Percentiles rank a stretch among this genome's conserved stretches.
phyloP scores from a whole-genome alignment of 2,797 vertebrate species.

The Aplochiton taeniatus region DNA sequence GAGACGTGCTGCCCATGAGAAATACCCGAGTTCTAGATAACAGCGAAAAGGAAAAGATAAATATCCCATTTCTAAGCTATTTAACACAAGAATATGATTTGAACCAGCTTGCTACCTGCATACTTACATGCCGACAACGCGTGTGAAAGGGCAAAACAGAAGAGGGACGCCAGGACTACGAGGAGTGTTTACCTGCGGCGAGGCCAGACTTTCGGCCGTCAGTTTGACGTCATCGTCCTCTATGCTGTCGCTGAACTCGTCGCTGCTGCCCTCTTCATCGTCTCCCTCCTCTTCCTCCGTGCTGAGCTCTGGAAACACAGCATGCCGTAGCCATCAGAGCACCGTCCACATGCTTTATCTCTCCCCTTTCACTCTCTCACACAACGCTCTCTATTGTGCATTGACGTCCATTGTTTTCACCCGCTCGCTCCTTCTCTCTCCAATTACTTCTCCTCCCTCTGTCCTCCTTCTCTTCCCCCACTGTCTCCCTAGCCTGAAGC shows the following conservation, averaged over 20 bases:
- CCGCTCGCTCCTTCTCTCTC: too few species aligned
- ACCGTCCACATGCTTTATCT: neutral
- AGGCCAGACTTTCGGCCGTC: slow-evolving; percentile 57
- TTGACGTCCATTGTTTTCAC: neutral
- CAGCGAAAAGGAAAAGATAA: neutral
- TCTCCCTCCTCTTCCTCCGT: slow-evolving; percentile 71
- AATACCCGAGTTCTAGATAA: slow-evolving; percentile 42
- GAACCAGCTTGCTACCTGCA: too few species aligned
- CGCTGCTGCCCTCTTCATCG: slow-evolving; percentile 69
- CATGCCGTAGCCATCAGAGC: slow-evolving; percentile 30
- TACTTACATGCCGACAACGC: too few species aligned
- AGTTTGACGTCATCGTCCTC: slow-evolving; percentile 78
- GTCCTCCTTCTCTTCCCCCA: slow-evolving; percentile 9
- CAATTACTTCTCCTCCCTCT: slow-evolving; percentile 1
- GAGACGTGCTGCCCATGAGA: slow-evolving; percentile 22
- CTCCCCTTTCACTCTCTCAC: neutral
- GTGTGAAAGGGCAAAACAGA: too few species aligned
- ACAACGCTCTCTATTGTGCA: slow-evolving; percentile 4
- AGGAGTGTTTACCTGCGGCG: slow-evolving; percentile 54
- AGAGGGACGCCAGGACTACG: too few species aligned
- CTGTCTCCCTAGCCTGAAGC: slow-evolving; percentile 38
- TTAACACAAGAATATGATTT: too few species aligned
- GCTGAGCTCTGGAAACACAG: slow-evolving; percentile 73
- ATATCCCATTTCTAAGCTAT: too few species aligned
- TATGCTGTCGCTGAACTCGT: slow-evolving; percentile 82